phyloP scores from a whole-genome alignment of 2,113 vertebrate species.

The Sminthopsis crassicaudata region DNA sequence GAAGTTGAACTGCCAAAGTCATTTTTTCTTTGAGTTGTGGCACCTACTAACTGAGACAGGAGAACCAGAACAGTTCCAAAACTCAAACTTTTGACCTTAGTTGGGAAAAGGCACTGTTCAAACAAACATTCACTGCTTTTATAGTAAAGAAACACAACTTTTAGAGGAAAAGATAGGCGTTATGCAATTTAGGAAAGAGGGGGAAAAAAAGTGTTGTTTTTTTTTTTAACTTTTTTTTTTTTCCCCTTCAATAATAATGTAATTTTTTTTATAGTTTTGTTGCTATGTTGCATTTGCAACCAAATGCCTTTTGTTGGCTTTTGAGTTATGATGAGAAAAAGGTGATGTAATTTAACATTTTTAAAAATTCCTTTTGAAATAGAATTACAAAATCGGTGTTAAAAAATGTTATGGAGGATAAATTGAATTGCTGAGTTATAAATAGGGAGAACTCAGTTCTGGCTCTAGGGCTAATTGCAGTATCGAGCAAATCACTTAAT shows the following conservation, averaged over 20 bases:
- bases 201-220: neutral
- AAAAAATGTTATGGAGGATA: neutral
- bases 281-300: neutral
- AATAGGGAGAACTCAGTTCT: neutral
- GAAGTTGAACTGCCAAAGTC: neutral
- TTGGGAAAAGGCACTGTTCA: neutral
- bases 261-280: neutral
- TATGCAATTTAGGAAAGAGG: neutral
- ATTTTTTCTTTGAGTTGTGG: neutral
- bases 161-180: neutral
- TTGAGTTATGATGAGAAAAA: conserved; percentile 12
- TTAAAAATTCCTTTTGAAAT: neutral
- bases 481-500: neutral
- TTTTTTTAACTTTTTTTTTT: no score
- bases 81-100: neutral
- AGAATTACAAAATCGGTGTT: neutral
- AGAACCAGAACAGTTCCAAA: neutral
- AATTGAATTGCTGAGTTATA: neutral
- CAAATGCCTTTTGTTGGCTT: conserved; percentile 30
- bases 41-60: neutral
- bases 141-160: neutral
- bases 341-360: neutral
- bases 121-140: neutral
- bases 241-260: neutral
- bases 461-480: neutral